Percentiles rank a stretch among this genome's conserved stretches.
Evolutionary conservation across 2,888 invertebrate genomes (phyloP).

Genomic region (Cartodere bifasciata): DNA sequence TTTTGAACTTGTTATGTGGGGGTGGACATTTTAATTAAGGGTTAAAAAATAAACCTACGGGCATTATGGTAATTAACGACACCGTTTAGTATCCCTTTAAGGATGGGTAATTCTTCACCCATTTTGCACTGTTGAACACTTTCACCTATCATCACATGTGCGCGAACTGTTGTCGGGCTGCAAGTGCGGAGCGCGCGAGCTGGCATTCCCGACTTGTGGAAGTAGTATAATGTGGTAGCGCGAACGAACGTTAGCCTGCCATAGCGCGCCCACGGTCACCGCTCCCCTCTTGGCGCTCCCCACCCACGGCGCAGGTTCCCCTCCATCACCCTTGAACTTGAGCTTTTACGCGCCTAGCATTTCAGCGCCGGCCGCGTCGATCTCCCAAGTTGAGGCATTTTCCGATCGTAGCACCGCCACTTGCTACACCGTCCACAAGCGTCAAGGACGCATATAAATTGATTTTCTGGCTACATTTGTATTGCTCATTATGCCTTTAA

Average conservation of each 20-base stretch:
- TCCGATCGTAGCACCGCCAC: slow-evolving; percentile 9
- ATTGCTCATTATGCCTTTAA: no score
- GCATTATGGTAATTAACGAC: slow-evolving; percentile 87
- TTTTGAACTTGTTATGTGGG: background rate
- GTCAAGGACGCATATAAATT: no score
- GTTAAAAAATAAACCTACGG: slow-evolving; percentile 53
- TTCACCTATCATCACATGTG: slow-evolving; percentile 29
- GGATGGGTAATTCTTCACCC: slow-evolving; percentile 83
- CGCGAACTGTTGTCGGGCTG: slow-evolving; percentile 29
- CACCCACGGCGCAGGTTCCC: slow-evolving; percentile 22
- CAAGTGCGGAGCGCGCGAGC: slow-evolving; percentile 29
- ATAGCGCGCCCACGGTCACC: slow-evolving; percentile 35
- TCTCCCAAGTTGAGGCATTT: slow-evolving; percentile 13
- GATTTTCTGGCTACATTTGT: no score
- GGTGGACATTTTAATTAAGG: slow-evolving; percentile 5
- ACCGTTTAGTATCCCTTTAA: slow-evolving; percentile 83
- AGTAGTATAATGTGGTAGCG: slow-evolving; percentile 21
- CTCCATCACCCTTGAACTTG: slow-evolving; percentile 38
- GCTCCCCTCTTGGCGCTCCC: slow-evolving; percentile 16
- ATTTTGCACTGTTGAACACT: slow-evolving; percentile 41
- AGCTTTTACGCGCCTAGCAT: slow-evolving; percentile 11
- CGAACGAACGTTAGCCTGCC: slow-evolving; percentile 31
- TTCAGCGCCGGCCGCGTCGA: slow-evolving; percentile 3
- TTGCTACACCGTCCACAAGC: slow-evolving; percentile 3
- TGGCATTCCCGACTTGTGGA: slow-evolving; percentile 33